These are phyloP conservation scores for Rhinichthys klamathensis DNA, from an alignment of 2,113 vertebrate genomes.

Conservation along the genomic window DNA sequence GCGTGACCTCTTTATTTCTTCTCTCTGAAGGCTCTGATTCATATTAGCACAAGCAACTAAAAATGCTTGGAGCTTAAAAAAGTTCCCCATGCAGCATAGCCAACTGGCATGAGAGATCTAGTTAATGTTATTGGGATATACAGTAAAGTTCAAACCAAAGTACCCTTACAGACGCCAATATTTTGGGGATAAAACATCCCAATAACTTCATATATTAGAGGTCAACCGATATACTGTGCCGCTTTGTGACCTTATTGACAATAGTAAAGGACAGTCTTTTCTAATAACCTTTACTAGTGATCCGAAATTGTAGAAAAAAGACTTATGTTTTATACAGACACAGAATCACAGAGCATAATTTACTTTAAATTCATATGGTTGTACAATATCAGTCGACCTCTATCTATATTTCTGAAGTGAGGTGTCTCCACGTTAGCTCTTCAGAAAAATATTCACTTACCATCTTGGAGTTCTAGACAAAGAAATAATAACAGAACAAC, in stretches of 20 bases:
- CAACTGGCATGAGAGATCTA: conserved; percentile 44
- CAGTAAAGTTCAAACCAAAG: conserved; percentile 26
- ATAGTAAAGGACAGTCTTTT: neutral
- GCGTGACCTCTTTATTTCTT: conserved; percentile 15
- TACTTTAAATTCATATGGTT: conserved; percentile 44
- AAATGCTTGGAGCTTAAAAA: conserved; percentile 37
- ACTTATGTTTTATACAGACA: conserved; percentile 17
- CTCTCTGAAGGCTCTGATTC: conserved; percentile 15
- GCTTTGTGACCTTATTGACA: neutral
- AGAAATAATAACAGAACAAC: conserved; percentile 70
- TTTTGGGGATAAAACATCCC: conserved; percentile 71
- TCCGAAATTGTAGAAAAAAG: neutral
- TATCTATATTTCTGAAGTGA: conserved; percentile 74
- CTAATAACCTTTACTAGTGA: neutral
- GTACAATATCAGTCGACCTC: conserved; percentile 79
- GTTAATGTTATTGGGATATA: conserved; percentile 60
- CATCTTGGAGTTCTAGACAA: conserved; percentile 77
- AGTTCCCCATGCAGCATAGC: conserved; percentile 57
- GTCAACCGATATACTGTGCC: conserved; percentile 74
- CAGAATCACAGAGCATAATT: conserved; percentile 36
- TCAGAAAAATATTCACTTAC: conserved; percentile 75
- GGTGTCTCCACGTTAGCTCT: conserved; percentile 65
- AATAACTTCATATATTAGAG: conserved; percentile 81
- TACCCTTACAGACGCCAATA: conserved; percentile 30
- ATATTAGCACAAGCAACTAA: conserved; percentile 42